Percentiles rank a stretch among this genome's conserved stretches.
Conservation (phyloP, 2,797 vertebrate genomes). For the Peromyscus aztecus region DNA sequence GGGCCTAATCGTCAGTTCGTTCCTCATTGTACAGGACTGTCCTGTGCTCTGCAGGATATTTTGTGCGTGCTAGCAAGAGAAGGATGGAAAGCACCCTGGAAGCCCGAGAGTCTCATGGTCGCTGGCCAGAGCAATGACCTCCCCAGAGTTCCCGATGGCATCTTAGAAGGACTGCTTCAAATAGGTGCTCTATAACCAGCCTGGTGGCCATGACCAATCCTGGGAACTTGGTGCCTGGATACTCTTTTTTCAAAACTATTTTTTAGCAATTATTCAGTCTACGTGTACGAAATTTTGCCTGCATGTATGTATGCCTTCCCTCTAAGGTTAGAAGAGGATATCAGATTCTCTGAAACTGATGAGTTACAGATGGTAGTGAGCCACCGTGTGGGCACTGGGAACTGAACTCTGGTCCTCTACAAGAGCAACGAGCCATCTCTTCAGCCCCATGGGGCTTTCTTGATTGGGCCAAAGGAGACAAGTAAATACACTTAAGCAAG, state of each 20-base stretch:
- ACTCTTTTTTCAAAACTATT: neutral
- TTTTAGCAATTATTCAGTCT: neutral
- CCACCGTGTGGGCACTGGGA: neutral
- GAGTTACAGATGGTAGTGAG: neutral
- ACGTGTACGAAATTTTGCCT: neutral
- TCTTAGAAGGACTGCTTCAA: slow-evolving; percentile 2
- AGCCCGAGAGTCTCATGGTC: neutral
- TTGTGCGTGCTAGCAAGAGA: neutral
- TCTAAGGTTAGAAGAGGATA: neutral
- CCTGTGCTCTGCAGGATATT: neutral
- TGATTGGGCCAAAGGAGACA: neutral
- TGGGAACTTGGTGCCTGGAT: neutral
- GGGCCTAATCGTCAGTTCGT: neutral
- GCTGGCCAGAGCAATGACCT: neutral
- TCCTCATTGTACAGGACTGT: slow-evolving; percentile 12
- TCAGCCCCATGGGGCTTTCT: neutral
- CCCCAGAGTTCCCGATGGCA: neutral
- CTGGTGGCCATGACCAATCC: neutral
- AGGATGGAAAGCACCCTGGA: neutral
- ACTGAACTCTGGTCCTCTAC: neutral
- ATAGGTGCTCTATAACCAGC: neutral
- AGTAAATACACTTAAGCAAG: neutral
- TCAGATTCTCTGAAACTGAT: neutral
- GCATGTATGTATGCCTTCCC: neutral
- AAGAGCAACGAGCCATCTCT: neutral